Evolutionary conservation across 2,797 vertebrate genomes (phyloP).

Genomic region (Heliangelus exortis): DNA sequence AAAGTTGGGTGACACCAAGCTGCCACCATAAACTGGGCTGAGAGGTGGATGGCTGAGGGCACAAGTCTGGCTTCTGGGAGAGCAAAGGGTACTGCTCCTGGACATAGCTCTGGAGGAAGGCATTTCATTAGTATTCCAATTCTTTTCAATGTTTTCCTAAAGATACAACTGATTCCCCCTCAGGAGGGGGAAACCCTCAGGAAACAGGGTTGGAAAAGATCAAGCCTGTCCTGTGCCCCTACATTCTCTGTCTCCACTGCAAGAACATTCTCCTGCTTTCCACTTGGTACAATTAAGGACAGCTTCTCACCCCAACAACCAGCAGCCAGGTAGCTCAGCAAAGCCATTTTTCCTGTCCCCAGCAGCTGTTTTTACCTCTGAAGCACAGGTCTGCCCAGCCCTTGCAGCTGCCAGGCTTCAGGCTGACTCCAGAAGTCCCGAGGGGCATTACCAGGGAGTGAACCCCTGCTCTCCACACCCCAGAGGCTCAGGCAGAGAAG

Average conservation of each 20-base stretch:
- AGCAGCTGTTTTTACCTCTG: background rate
- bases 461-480: background rate
- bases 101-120: background rate
- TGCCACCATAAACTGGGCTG: background rate
- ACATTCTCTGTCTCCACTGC: background rate
- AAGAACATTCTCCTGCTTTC: background rate
- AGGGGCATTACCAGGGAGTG: background rate
- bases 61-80: background rate
- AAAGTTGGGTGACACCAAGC: background rate
- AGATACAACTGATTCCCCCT: background rate
- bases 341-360: background rate
- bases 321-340: background rate
- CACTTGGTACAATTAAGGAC: background rate
- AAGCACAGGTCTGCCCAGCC: background rate
- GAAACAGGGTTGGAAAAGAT: background rate
- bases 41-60: background rate
- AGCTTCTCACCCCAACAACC: background rate
- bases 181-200: background rate
- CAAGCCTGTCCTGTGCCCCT: background rate
- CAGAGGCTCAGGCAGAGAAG: rapidly evolving
- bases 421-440: background rate
- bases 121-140: background rate
- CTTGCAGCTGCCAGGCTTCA: background rate
- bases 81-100: background rate
- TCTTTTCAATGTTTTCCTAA: background rate